Evolutionary conservation across 2,888 invertebrate species (phyloP).

Genomic region (Palloptera scutellata): DNA sequence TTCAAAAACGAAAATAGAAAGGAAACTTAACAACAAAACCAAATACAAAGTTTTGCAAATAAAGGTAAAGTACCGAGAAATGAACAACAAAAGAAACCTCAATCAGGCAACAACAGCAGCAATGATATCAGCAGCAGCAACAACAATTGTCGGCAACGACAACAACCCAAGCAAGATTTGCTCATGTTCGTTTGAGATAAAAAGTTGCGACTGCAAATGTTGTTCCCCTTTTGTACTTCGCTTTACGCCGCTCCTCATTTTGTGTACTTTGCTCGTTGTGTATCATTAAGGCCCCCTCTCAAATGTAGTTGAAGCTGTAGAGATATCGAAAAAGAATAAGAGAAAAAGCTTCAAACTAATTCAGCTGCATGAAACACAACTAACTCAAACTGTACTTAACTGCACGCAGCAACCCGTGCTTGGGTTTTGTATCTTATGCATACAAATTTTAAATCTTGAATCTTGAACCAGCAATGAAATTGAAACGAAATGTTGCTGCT

Average conservation of each 20-base stretch:
- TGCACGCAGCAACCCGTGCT: background rate
- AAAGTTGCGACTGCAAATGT: background rate
- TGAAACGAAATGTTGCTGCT: constrained; percentile 15
- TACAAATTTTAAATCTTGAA: too few relatives aligned
- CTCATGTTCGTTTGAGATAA: constrained; percentile 9
- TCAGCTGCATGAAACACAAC: constrained; percentile 21
- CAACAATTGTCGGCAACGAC: constrained; percentile 8
- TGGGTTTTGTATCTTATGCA: too few relatives aligned
- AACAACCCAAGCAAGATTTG: constrained; percentile 5
- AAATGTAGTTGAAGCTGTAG: background rate
- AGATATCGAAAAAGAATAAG: too few relatives aligned
- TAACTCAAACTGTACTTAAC: constrained; percentile 28
- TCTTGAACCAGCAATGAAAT: background rate
- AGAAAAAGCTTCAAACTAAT: constrained; percentile 17
- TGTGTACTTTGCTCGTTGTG: background rate
- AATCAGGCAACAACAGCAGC: constrained; percentile 7
- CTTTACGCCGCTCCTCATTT: too few relatives aligned
- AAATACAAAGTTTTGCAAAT: constrained; percentile 28
- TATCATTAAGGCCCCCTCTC: background rate
- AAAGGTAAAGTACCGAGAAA: background rate
- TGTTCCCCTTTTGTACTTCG: background rate
- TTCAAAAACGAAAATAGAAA: constrained; percentile 26
- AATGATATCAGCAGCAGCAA: background rate
- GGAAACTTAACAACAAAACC: constrained; percentile 24
- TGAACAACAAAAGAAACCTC: background rate